Conservation (phyloP, 2,113 vertebrate genomes). For the Psammodynastes pulverulentus region DNA sequence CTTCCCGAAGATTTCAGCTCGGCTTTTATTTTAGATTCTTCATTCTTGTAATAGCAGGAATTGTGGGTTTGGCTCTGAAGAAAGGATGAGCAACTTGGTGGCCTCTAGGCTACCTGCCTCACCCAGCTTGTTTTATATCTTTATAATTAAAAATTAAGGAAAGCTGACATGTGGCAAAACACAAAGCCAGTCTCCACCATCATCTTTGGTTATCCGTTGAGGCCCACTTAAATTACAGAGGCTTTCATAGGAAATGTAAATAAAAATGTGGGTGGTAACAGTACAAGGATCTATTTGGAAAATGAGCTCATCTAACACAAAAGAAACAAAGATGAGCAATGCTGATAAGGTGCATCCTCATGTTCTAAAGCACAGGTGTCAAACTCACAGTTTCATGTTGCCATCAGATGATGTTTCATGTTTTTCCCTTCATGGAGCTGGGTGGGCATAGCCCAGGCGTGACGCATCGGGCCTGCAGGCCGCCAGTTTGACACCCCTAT, state of each 20-base stretch:
- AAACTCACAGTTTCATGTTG: too few species aligned
- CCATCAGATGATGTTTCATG: too few species aligned
- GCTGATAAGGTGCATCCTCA: not conserved
- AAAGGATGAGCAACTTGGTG: not conserved
- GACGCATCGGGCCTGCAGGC: too few species aligned
- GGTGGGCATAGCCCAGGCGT: too few species aligned
- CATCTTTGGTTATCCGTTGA: not conserved
- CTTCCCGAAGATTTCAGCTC: not conserved
- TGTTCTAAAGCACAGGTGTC: too few species aligned
- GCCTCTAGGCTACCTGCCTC: not conserved
- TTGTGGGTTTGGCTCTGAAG: not conserved
- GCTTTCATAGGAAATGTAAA: not conserved
- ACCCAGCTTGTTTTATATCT: not conserved
- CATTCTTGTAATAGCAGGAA: not conserved
- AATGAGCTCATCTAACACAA: not conserved
- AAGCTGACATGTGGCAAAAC: not conserved
- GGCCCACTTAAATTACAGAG: not conserved
- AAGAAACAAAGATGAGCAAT: not conserved
- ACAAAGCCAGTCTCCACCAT: not conserved
- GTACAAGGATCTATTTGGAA: not conserved
- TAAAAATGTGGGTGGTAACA: not conserved
- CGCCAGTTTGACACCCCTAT: too few species aligned
- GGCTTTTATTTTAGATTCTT: not conserved
- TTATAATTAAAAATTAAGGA: not conserved
- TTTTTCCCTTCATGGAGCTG: too few species aligned